These are phyloP conservation scores for Drosophila setosimentum DNA, from an alignment of 2,888 invertebrate species.

Conservation along the genomic window DNA sequence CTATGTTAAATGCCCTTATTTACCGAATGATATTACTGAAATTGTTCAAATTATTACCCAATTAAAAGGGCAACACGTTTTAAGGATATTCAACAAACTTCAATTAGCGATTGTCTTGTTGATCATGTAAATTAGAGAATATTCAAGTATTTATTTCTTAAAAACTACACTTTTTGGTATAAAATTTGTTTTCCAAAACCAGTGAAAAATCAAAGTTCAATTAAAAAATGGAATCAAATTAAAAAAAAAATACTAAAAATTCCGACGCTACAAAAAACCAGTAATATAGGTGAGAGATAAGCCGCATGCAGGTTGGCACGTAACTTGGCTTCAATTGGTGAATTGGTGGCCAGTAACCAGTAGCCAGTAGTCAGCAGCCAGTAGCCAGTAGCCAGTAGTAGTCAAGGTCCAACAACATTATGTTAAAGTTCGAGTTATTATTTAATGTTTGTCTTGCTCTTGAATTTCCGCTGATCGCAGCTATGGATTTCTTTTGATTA, in stretches of 20 bases:
- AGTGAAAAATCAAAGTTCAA: slow-evolving; percentile 29
- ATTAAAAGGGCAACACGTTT: not conserved
- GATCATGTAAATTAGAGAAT: not conserved
- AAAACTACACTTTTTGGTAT: slow-evolving; percentile 9
- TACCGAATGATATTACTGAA: not conserved
- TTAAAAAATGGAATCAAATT: slow-evolving; percentile 13
- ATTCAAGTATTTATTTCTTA: not conserved
- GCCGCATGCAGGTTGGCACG: slow-evolving; percentile 48
- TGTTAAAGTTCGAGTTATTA: slow-evolving; percentile 20
- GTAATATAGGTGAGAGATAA: slow-evolving; percentile 18
- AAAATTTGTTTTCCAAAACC: slow-evolving; percentile 9
- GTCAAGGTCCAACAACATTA: slow-evolving; percentile 32
- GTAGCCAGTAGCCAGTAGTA: slow-evolving; percentile 3
- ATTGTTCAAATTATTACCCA: not conserved
- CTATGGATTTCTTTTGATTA: slow-evolving; percentile 6
- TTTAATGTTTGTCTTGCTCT: slow-evolving; percentile 40
- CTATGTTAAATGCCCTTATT: not conserved
- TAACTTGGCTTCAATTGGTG: slow-evolving; percentile 42
- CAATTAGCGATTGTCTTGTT: not conserved
- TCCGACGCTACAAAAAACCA: slow-evolving; percentile 27
- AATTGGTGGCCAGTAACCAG: slow-evolving; percentile 13
- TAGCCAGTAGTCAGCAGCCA: not conserved
- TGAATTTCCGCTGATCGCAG: slow-evolving; percentile 21
- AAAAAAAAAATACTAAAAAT: slow-evolving; percentile 34
- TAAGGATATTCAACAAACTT: not conserved